These are phyloP conservation scores for Kryphioiulus occultus DNA, from an alignment of 2,888 invertebrate species.

Conservation along the genomic window DNA sequence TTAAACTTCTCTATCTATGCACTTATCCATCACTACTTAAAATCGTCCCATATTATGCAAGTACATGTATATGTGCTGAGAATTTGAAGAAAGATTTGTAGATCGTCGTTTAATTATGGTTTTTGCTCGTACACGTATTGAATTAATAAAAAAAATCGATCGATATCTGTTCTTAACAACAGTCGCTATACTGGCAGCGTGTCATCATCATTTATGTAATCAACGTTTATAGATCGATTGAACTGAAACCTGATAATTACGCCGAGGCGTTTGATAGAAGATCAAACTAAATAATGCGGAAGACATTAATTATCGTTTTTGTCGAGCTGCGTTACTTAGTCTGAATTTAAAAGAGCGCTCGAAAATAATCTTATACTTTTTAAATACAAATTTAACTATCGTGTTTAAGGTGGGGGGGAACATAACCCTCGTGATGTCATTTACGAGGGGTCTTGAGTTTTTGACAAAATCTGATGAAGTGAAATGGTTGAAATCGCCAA, in stretches of 20 bases:
- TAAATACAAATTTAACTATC: no score
- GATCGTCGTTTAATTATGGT: not conserved
- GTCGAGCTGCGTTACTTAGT: not conserved
- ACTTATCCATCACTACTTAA: not conserved
- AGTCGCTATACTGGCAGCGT: not conserved
- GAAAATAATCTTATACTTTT: not conserved
- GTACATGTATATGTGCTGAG: not conserved
- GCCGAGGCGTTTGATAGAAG: slow-evolving; percentile 9
- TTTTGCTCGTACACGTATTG: not conserved
- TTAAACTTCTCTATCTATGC: not conserved
- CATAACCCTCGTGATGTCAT: no score
- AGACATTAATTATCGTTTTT: slow-evolving; percentile 23
- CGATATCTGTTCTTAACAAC: not conserved
- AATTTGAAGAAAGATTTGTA: not conserved
- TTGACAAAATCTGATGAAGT: no score
- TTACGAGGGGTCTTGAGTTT: no score
- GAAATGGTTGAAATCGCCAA: no score
- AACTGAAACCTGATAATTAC: slow-evolving; percentile 9
- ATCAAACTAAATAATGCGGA: slow-evolving; percentile 17
- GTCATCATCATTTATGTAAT: not conserved
- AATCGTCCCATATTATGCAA: not conserved
- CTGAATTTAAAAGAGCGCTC: not conserved
- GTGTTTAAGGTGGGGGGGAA: no score
- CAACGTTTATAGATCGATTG: slow-evolving; percentile 4
- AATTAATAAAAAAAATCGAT: slow-evolving; percentile 16